Evolutionary conservation across 64 coral and sea anemone genomes (phyloP).

Genomic region (Porites lutea): DNA sequence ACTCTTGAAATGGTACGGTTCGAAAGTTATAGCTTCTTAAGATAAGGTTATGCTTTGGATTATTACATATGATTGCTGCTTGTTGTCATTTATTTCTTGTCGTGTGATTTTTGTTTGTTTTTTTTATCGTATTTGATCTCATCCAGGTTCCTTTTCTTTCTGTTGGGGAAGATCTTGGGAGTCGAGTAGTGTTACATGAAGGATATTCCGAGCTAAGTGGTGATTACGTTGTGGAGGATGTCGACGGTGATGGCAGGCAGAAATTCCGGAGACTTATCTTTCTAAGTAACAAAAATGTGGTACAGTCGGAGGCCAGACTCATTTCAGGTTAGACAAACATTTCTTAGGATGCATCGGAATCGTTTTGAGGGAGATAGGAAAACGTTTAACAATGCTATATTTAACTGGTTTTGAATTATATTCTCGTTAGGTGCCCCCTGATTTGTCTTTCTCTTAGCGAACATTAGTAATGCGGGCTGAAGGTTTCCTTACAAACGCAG

Average conservation of each 20-base stretch:
- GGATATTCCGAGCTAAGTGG: conserved; percentile 70
- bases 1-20: no score
- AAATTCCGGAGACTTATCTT: conserved; percentile 85
- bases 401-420: no score
- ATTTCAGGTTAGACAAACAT: conserved; percentile 30
- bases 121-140: background rate
- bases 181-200: conserved; percentile 75
- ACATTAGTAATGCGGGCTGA: no score
- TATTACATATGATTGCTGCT: no score
- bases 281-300: conserved; percentile 72
- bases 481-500: no score
- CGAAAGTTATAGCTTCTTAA: no score
- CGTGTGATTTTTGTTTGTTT: background rate
- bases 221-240: conserved; percentile 90
- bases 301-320: conserved; percentile 92
- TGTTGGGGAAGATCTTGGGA: conserved; percentile 88
- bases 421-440: no score
- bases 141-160: conserved; percentile 85
- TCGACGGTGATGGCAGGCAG: conserved; percentile 70
- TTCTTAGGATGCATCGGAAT: background rate
- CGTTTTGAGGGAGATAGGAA: no score
- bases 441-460: no score
- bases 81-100: no score
- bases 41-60: no score
- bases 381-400: no score